These are phyloP conservation scores for Dolichopus griseipennis DNA, from an alignment of 2,888 invertebrate genomes.

Conservation along the genomic window DNA sequence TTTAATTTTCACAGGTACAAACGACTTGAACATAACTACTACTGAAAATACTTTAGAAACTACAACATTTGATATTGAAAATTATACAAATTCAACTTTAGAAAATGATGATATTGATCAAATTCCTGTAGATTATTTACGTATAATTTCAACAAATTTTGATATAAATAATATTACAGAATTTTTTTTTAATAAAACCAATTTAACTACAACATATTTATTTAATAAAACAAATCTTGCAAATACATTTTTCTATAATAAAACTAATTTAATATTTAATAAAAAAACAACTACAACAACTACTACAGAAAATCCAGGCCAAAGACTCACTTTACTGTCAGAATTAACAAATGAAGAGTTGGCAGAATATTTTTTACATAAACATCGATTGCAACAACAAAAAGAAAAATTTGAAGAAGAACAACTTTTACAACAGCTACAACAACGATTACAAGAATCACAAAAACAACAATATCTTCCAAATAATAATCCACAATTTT, in stretches of 20 bases:
- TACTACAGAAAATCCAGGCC: neutral
- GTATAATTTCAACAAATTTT: conserved; percentile 3
- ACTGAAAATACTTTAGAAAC: no score
- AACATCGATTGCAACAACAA: neutral
- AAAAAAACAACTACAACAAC: neutral
- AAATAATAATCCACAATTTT: neutral
- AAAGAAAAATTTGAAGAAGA: neutral
- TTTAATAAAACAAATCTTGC: neutral
- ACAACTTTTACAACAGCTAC: neutral
- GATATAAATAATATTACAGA: neutral
- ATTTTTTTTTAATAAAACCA: neutral
- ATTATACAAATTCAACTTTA: no score
- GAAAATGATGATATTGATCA: neutral
- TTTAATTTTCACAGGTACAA: no score
- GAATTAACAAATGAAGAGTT: neutral
- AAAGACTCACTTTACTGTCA: neutral
- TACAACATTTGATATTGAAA: no score
- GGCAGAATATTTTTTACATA: neutral
- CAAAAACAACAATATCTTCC: neutral
- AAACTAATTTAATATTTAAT: neutral
- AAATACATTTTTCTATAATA: neutral
- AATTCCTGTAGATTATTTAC: neutral
- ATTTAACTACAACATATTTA: neutral
- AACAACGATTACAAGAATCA: neutral
- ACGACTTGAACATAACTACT: no score